Evolutionary conservation across 2,888 invertebrate genomes (phyloP).

Genomic region (Agrilus mali): DNA sequence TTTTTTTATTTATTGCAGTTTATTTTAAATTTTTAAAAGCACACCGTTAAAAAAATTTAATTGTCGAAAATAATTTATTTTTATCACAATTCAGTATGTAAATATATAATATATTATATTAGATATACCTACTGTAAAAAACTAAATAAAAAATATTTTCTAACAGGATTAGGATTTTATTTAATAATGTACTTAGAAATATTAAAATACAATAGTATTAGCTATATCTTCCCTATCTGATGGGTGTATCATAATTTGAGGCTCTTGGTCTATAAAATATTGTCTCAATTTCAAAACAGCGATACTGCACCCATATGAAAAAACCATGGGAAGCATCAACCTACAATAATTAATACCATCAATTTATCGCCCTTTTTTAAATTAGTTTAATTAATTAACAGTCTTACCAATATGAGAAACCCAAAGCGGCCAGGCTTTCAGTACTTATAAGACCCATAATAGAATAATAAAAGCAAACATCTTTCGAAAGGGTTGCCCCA

Average conservation of each 20-base stretch:
- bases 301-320: slow-evolving; percentile 25
- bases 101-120: no score
- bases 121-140: no score
- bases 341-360: slow-evolving; percentile 16
- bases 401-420: slow-evolving; percentile 36
- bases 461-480: slow-evolving; percentile 32
- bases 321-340: slow-evolving; percentile 22
- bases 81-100: no score
- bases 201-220: slow-evolving; percentile 11
- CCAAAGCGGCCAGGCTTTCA: slow-evolving; percentile 26
- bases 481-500: slow-evolving; percentile 23
- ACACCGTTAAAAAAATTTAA: neutral
- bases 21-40: neutral
- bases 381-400: no score
- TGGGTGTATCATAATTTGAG: slow-evolving; percentile 16
- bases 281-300: slow-evolving; percentile 26
- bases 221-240: slow-evolving; percentile 15
- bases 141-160: no score
- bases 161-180: no score
- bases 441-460: slow-evolving; percentile 22
- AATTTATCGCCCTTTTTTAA: no score
- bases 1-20: no score
- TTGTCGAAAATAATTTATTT: neutral
- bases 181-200: slow-evolving; percentile 1
- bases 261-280: slow-evolving; percentile 25